These are phyloP conservation scores for Platycnemis pennipes DNA, from an alignment of 2,888 invertebrate species.

Conservation along the genomic window DNA sequence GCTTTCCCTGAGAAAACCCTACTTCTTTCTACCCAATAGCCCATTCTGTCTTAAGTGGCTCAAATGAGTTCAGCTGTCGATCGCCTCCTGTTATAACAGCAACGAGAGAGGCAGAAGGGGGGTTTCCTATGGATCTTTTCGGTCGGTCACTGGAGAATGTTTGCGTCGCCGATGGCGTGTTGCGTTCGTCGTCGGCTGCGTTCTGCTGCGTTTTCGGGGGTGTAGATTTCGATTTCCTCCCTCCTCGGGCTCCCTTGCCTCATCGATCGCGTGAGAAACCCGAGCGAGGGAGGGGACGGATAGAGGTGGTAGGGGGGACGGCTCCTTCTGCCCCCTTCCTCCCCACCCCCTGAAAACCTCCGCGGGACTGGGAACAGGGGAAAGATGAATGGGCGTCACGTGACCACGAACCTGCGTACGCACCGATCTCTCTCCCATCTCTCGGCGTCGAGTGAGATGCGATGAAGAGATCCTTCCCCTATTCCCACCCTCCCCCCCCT, in stretches of 20 bases:
- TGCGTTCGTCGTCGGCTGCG: not conserved
- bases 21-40: no score
- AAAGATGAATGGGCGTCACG: slow-evolving; percentile 31
- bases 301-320: no score
- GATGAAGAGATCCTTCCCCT: not conserved
- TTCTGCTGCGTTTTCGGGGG: not conserved
- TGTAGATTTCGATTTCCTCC: not conserved
- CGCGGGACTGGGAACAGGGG: not conserved
- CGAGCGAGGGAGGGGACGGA: not conserved
- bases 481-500: not conserved
- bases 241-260: not conserved
- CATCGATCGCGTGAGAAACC: slow-evolving; percentile 15
- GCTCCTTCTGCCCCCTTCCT: not conserved
- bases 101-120: no score
- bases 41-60: no score
- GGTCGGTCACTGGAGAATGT: not conserved
- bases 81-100: no score
- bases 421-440: not conserved
- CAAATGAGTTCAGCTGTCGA: no score
- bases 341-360: not conserved
- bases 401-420: slow-evolving; percentile 12
- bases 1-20: no score
- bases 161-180: not conserved
- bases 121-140: no score
- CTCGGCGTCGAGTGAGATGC: not conserved